Evolutionary conservation across 2,113 vertebrate species (phyloP), one percentile per base, ranked within the genome.

Genomic region (Leucopsar rothschildi): DNA sequence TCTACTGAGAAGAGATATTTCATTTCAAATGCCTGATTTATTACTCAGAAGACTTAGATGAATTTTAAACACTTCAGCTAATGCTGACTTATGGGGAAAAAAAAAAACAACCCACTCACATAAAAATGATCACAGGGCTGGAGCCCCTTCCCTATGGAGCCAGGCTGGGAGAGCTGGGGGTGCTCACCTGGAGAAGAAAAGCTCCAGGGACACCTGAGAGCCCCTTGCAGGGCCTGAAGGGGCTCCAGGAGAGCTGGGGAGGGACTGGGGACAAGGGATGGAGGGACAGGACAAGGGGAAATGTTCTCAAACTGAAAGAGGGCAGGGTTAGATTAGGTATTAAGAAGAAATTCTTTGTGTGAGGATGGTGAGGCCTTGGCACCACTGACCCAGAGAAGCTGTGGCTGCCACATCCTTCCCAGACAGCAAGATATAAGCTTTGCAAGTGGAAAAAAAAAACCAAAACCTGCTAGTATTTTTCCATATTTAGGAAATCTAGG

Each of bases 21-120:
- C 19, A 55, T 50, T 66, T 55, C 16, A 83, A 81, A 83, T 22
- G 57, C 11, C 39, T 64, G 20, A n/a, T 70, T 49, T 49, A 73
- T 64, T 75, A 52, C 22, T 64, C 52, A 82, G 37, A 57, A 79
- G 69, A 78, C 15, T 66, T n/a, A 95, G 57, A 79, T 28, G 1
- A 68, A 69, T 88, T 72, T 73, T 31, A 35, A 85, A 76, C 20
- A 23, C 24, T 72, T 28, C 68, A 49, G 52, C 17, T 69, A 63
- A 90, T 19, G 23, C 37, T 60, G 72, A 59, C 10, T 25, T 24
- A 49, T 8, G 6, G 4, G 6, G 49, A 7, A 13, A 47, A 50
- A 21, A 42, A 53, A 29, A 0, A 0, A 5, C 8, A 37, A 37
- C 37, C 7, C 22, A 16, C 19, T 53, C 18, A 33, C 19, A 47